Conservation (phyloP, 2,113 vertebrate genomes). For the human (Homo sapiens) region GRCh38 chr21:35919501-35920000, state of each 20-base stretch:
- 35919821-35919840: too few species aligned
- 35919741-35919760: not conserved
- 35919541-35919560: not conserved
- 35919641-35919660: not conserved
- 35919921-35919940: not conserved
- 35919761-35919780: not conserved
- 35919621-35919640: not conserved
- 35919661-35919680: not conserved
- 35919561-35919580: not conserved
- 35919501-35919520: not conserved
- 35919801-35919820: too few species aligned
- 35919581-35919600: not conserved
- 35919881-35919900: too few species aligned
- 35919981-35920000: not conserved
- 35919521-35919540: not conserved
- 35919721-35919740: not conserved
- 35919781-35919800: too few species aligned
- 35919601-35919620: not conserved
- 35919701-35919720: not conserved
- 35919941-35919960: rapidly evolving
- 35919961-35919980: not conserved
- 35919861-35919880: not conserved
- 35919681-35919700: not conserved
- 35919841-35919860: not conserved
- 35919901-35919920: not conserved